Evolutionary conservation across 2,797 vertebrate species (phyloP).

Genomic region (Galago senegalensis): DNA sequence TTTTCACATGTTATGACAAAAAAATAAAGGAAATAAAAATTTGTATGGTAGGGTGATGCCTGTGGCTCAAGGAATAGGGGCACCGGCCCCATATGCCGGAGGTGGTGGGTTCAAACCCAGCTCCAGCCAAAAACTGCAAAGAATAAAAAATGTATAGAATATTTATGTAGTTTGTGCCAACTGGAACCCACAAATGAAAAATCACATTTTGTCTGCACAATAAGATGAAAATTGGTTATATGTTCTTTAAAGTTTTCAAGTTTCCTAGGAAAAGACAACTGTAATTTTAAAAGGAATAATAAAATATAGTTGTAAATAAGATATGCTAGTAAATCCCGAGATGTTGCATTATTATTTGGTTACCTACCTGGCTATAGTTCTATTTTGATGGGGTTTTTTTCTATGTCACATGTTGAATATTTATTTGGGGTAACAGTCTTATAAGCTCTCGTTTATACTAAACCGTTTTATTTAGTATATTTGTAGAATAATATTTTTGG

Average conservation of each 20-base stretch:
- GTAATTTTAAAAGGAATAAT: constrained; percentile 26
- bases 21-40: constrained; percentile 59
- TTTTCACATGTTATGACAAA: neutral
- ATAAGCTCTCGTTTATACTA: neutral
- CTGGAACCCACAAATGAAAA: constrained; percentile 48
- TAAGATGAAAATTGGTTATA: constrained; percentile 27
- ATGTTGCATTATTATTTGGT: neutral
- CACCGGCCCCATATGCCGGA: no score
- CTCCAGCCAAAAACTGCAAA: neutral
- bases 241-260: constrained; percentile 34
- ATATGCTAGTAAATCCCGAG: neutral
- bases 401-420: constrained; percentile 20
- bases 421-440: constrained; percentile 11
- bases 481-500: neutral
- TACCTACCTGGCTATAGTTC: neutral
- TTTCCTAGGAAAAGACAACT: neutral
- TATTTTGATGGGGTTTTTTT: constrained; percentile 24
- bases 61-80: no score
- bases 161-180: neutral
- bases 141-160: constrained; percentile 32
- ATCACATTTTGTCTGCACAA: constrained; percentile 25
- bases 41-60: neutral
- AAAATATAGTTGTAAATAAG: neutral
- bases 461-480: constrained; percentile 30
- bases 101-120: no score